phyloP scores from a whole-genome alignment of 2,797 vertebrate species.

The Falco berigora region DNA sequence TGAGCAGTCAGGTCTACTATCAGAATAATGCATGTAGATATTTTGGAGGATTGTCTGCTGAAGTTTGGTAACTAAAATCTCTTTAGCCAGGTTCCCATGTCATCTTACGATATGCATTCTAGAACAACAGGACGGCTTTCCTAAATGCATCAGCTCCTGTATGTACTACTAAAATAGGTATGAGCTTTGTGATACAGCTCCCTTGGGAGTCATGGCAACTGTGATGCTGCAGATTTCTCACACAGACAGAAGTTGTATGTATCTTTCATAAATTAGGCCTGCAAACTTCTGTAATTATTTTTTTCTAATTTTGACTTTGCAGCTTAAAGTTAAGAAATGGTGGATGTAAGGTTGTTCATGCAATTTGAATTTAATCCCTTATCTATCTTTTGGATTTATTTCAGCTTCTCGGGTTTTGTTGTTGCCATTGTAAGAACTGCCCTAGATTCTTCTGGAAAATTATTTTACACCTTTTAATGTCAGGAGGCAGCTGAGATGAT shows the following conservation, averaged over 20 bases:
- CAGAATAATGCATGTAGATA: not conserved
- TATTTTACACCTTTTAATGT: not conserved
- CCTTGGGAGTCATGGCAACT: slow-evolving; percentile 10
- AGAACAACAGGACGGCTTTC: not conserved
- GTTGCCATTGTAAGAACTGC: not conserved
- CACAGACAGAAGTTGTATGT: not conserved
- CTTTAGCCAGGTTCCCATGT: not conserved
- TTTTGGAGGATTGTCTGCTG: not conserved
- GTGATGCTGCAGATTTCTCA: not conserved
- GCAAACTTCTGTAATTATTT: not conserved
- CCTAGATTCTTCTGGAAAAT: not conserved
- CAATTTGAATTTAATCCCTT: not conserved
- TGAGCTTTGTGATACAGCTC: not conserved
- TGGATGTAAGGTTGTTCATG: not conserved
- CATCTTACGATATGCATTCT: not conserved
- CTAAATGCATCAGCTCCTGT: not conserved
- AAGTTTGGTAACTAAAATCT: not conserved
- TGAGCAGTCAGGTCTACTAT: not conserved
- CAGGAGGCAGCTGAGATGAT: not conserved
- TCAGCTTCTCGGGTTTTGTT: not conserved
- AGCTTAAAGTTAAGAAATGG: not conserved
- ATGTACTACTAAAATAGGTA: not conserved
- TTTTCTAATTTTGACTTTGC: not conserved
- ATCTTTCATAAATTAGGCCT: not conserved
- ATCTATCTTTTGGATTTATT: not conserved